A percentile compares a stretch with the other conserved stretches of the same genome.
phyloP scores from a whole-genome alignment of 2,797 vertebrate species.

The Macropus fuliginosus region DNA sequence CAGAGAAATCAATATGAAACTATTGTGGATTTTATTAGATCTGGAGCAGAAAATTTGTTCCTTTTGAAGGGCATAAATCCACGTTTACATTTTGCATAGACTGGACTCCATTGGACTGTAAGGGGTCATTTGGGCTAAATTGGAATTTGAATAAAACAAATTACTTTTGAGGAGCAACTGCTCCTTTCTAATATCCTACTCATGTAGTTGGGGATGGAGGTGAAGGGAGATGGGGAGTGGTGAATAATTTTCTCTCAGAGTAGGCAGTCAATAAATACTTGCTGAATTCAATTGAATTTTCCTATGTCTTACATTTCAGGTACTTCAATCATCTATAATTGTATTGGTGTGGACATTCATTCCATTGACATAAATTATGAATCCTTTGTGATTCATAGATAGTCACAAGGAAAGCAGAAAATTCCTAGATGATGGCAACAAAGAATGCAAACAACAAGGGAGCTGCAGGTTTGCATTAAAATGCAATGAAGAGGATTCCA shows the following conservation, averaged over 20 bases:
- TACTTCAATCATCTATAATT: neutral
- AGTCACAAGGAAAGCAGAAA: neutral
- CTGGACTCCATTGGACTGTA: neutral
- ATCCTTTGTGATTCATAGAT: neutral
- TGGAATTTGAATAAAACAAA: slow-evolving; percentile 15
- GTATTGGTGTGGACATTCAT: neutral
- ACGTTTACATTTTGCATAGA: neutral
- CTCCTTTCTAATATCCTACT: neutral
- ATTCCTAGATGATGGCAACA: neutral
- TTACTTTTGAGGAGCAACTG: neutral
- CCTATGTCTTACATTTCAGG: neutral
- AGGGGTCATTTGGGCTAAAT: neutral
- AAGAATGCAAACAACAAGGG: neutral
- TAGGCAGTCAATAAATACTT: slow-evolving; percentile 6
- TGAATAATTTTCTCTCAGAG: slow-evolving; percentile 10
- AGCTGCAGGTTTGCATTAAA: neutral
- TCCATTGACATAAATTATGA: neutral
- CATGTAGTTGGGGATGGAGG: neutral
- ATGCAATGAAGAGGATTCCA: neutral
- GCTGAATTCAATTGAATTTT: slow-evolving; percentile 34
- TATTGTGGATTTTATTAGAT: neutral
- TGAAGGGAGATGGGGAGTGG: neutral
- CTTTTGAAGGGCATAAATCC: neutral
- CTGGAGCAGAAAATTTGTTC: neutral
- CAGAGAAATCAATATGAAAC: neutral